phyloP scores from a whole-genome alignment of 1,140 invertebrate species.

The Idris sp. region DNA sequence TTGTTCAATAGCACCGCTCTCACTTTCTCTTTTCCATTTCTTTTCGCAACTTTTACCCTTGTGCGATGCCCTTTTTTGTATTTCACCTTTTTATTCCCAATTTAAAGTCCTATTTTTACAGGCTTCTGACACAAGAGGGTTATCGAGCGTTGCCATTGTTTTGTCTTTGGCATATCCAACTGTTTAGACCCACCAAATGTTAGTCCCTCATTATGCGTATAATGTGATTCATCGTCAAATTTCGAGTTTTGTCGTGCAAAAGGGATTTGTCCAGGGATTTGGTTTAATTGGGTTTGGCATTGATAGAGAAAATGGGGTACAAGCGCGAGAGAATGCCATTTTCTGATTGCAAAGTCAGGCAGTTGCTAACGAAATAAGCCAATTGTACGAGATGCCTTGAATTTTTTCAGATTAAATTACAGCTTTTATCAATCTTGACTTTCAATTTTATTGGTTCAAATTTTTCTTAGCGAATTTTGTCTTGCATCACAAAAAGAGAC shows the following conservation, averaged over 20 bases:
- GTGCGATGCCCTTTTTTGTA: constrained; percentile 4
- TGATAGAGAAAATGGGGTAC: constrained; percentile 24
- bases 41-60: neutral
- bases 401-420: neutral
- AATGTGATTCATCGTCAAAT: constrained; percentile 50
- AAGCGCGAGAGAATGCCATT: neutral
- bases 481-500: no score
- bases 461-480: no score
- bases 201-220: constrained; percentile 41
- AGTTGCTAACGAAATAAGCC: constrained; percentile 2
- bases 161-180: constrained; percentile 12
- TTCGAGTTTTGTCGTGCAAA: constrained; percentile 25
- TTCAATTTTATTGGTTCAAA: no score
- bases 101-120: constrained; percentile 18
- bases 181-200: constrained; percentile 28
- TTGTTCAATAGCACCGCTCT: no score
- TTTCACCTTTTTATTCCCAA: neutral
- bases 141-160: constrained; percentile 47
- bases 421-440: no score
- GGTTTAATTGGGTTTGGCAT: constrained; percentile 40
- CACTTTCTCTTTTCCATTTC: constrained; percentile 3
- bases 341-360: constrained; percentile 13
- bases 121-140: constrained; percentile 16
- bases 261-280: constrained; percentile 26
- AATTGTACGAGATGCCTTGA: neutral